Evolutionary conservation across 2,113 vertebrate genomes (phyloP), one percentile per base, ranked within the genome.

Genomic region (Irena cyanogastra): DNA sequence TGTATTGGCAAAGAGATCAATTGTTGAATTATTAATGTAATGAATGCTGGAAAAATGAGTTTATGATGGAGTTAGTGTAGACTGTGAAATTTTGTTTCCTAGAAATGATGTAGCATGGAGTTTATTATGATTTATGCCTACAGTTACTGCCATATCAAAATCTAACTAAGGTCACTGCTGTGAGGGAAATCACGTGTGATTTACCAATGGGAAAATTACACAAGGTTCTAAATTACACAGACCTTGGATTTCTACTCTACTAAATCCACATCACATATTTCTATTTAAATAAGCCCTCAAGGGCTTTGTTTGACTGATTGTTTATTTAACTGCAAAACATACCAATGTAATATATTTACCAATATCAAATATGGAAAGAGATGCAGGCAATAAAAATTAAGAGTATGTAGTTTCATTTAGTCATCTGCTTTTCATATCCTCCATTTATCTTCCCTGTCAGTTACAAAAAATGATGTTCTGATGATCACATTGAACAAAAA

Each of bases 161-260:
- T 72, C 79, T 88, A 88, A 77, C 37, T 49, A 79, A 87, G 87
- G 93, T 77, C 80, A 81, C 42, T 68, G 57, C 69, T 93, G 42
- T 4, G 4, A 90, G 64, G 71, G 50, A 89, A 35, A 66, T 18
- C 54, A 80, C 10, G 1, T 23, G 72, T 77, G 44, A 80, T 89
- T 86, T 91, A 92, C 65, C 31, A 83, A 66, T 53, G 47, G 50
- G 93, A 95, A 95, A 96, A 89, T 89, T 94, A 93, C 69, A 94
- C 89, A 91, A 83, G 50, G 33, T 66, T 87, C 84, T 87, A 96
- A 93, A 83, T 93, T 78, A 96, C 83, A 96, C 81, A 95, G 76
- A 89, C 69, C 93, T 94, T 96, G 90, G 39, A 76, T 89, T 91
- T 77, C 72, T 74, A 33, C 45, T 83, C 31, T 45, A 15, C 80